Conservation (phyloP, 2,888 invertebrate genomes). For the Clistopyga incitator region DNA sequence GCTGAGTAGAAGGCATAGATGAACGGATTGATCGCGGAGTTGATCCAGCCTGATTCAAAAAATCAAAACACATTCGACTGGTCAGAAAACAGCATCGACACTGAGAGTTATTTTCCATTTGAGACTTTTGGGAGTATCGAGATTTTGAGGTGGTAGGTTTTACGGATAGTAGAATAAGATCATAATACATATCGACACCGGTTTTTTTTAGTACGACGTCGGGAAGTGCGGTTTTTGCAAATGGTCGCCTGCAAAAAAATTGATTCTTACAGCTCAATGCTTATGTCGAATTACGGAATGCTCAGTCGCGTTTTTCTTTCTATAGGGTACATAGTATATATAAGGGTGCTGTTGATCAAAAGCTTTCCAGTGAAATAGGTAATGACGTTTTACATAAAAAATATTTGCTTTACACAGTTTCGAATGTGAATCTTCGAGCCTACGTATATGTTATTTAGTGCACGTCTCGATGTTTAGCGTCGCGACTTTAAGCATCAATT, state of each 20-base stretch:
- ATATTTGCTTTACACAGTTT: neutral
- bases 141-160: neutral
- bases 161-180: neutral
- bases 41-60: conserved; percentile 89
- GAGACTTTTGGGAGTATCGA: neutral
- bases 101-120: neutral
- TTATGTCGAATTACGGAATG: too few relatives aligned
- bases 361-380: too few relatives aligned
- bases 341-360: too few relatives aligned
- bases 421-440: neutral
- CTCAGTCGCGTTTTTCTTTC: too few relatives aligned
- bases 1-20: conserved; percentile 96
- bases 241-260: too few relatives aligned
- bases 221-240: too few relatives aligned
- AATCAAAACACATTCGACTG: neutral
- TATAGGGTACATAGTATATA: too few relatives aligned
- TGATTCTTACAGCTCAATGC: too few relatives aligned
- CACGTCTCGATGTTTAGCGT: neutral
- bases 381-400: neutral
- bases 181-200: too few relatives aligned
- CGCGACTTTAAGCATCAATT: neutral
- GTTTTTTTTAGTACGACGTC: too few relatives aligned
- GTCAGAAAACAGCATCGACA: neutral
- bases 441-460: too few relatives aligned
- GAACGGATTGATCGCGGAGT: conserved; percentile 95